phyloP scores from a whole-genome alignment of 2,888 invertebrate genomes.

The Callyntrura guangdongensis region DNA sequence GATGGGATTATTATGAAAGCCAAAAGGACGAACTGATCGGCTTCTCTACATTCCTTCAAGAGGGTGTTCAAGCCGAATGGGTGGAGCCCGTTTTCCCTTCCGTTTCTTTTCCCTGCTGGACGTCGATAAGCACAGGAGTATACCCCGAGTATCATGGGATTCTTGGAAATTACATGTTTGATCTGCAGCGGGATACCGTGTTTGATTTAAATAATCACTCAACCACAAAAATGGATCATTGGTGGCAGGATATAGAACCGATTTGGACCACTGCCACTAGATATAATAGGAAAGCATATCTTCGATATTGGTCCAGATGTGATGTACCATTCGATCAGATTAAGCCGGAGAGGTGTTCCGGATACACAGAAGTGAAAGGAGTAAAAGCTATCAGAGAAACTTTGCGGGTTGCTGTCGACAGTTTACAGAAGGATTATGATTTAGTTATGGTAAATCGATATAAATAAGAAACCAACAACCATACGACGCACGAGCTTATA shows the following conservation, averaged over 20 bases:
- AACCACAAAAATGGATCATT: conserved; percentile 82
- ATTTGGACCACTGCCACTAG: conserved; percentile 85
- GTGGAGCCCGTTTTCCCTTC: conserved; percentile 85
- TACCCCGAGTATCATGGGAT: conserved; percentile 86
- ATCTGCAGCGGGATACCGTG: conserved; percentile 84
- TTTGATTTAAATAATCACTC: conserved; percentile 82
- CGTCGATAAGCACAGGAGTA: conserved; percentile 85
- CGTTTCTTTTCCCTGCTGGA: conserved; percentile 85
- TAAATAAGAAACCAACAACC: background rate
- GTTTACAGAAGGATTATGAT: conserved; percentile 84
- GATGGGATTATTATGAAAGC: conserved; percentile 85
- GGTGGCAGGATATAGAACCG: conserved; percentile 85
- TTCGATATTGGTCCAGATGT: conserved; percentile 85
- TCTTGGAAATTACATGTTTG: conserved; percentile 86
- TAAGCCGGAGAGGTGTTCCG: conserved; percentile 82
- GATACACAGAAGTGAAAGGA: conserved; percentile 81
- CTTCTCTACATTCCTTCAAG: conserved; percentile 84
- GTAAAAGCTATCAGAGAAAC: conserved; percentile 82
- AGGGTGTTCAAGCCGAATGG: conserved; percentile 85
- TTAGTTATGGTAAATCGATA: conserved; percentile 84
- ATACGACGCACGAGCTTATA: background rate
- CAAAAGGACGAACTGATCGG: conserved; percentile 82
- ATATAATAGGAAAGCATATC: conserved; percentile 84
- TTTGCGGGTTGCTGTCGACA: conserved; percentile 83
- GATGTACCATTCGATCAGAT: conserved; percentile 85